Evolutionary conservation across 2,888 invertebrate species (phyloP).

Genomic region (Callyntrura guangdongensis): DNA sequence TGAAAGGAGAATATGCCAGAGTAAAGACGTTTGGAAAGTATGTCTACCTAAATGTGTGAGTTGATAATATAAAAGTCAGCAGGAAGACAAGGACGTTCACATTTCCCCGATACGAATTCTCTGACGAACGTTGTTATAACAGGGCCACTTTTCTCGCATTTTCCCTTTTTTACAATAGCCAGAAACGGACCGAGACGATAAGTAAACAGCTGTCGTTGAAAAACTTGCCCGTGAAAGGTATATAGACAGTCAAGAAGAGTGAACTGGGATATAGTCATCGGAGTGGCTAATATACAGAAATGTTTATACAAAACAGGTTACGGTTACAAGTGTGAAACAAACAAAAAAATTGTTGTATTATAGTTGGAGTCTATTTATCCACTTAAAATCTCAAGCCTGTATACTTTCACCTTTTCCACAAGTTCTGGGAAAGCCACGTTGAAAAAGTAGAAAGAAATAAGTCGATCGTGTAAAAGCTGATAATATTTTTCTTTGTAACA

Average conservation of each 20-base stretch:
- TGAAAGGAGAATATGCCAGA: not conserved
- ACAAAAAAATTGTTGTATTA: not conserved
- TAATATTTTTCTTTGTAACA: not conserved
- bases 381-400: not conserved
- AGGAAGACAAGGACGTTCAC: constrained; percentile 57
- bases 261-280: too few species aligned
- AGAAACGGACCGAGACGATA: not conserved
- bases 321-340: not conserved
- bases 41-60: too few species aligned
- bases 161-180: not conserved
- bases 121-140: too few species aligned
- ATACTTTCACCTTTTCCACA: constrained; percentile 17
- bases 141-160: too few species aligned
- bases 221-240: not conserved
- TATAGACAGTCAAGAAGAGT: too few species aligned
- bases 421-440: not conserved
- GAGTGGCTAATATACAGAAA: too few species aligned
- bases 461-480: not conserved
- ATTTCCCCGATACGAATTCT: constrained; percentile 1
- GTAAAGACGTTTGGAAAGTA: not conserved
- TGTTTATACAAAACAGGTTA: not conserved
- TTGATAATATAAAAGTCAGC: not conserved
- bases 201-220: not conserved
- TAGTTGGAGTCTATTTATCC: not conserved
- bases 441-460: not conserved